phyloP scores from a whole-genome alignment of 1,140 invertebrate genomes.

The Tetraneura akinire region DNA sequence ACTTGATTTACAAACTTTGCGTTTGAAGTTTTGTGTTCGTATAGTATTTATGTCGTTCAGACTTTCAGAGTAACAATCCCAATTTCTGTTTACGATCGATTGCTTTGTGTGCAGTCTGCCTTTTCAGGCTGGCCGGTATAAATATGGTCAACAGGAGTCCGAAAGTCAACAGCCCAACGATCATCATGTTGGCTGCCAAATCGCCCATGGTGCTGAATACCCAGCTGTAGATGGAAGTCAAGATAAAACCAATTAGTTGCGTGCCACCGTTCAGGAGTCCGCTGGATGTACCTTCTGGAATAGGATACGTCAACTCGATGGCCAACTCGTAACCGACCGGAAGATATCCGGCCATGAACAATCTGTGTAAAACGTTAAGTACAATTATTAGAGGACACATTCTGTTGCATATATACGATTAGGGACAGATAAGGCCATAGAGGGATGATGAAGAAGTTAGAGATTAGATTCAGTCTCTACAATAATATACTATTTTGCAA shows the following conservation, averaged over 20 bases:
- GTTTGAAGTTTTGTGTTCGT: too few relatives aligned
- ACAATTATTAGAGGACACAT: too few relatives aligned
- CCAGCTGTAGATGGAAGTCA: slow-evolving; percentile 71
- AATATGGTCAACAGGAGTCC: slow-evolving; percentile 71
- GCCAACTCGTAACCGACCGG: slow-evolving; percentile 95
- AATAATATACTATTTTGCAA: too few relatives aligned
- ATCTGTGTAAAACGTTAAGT: slow-evolving; percentile 62
- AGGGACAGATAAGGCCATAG: too few relatives aligned
- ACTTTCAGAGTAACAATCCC: background rate
- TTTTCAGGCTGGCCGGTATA: slow-evolving; percentile 72
- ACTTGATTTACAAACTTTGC: too few relatives aligned
- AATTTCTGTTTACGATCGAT: slow-evolving; percentile 26
- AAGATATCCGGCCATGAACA: slow-evolving; percentile 95
- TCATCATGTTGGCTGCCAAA: slow-evolving; percentile 69
- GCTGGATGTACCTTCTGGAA: slow-evolving; percentile 83
- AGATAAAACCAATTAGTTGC: slow-evolving; percentile 75
- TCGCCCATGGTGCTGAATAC: slow-evolving; percentile 64
- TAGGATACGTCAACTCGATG: slow-evolving; percentile 92
- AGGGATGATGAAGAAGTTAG: too few relatives aligned
- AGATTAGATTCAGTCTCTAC: too few relatives aligned
- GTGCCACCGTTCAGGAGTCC: slow-evolving; percentile 82
- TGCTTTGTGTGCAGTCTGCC: slow-evolving; percentile 68
- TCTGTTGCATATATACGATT: too few relatives aligned
- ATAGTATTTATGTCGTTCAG: too few relatives aligned
- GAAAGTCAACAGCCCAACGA: slow-evolving; percentile 67